Evolutionary conservation across 2,888 invertebrate genomes (phyloP).

Genomic region (Frankliniella fusca): DNA sequence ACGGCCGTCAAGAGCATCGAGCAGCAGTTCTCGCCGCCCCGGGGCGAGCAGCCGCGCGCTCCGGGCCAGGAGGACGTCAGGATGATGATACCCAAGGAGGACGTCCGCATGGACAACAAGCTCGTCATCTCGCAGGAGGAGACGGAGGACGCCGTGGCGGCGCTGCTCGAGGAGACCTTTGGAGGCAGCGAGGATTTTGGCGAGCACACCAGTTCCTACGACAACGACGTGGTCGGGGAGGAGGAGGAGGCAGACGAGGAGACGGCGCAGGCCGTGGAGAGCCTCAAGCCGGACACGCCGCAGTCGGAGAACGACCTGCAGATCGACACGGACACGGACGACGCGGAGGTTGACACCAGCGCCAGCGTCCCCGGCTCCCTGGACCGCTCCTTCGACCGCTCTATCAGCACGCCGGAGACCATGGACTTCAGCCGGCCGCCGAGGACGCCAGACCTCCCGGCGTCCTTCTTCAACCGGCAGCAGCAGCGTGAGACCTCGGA

Average conservation of each 20-base stretch:
- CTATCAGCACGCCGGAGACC: constrained; percentile 49
- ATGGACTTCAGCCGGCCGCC: constrained; percentile 53
- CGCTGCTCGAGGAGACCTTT: constrained; percentile 79
- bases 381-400: constrained; percentile 48
- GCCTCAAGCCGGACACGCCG: constrained; percentile 77
- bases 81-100: constrained; percentile 37
- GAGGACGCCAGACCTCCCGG: constrained; percentile 55
- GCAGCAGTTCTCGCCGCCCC: constrained; percentile 44
- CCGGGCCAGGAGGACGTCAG: constrained; percentile 24
- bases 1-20: constrained; percentile 77
- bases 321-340: constrained; percentile 82
- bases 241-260: constrained; percentile 69
- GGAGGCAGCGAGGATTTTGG: constrained; percentile 55
- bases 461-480: constrained; percentile 50
- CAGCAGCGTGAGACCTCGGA: constrained; percentile 34
- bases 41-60: constrained; percentile 43
- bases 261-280: constrained; percentile 78
- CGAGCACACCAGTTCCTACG: constrained; percentile 47
- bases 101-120: constrained; percentile 33
- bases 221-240: constrained; percentile 45
- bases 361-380: constrained; percentile 38
- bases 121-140: constrained; percentile 82
- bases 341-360: constrained; percentile 58
- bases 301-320: constrained; percentile 78
- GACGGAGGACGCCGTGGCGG: constrained; percentile 87